A percentile compares a stretch with the other conserved stretches of the same genome.
phyloP scores from a whole-genome alignment of 2,888 invertebrate genomes.

The Entomobrya proxima region DNA sequence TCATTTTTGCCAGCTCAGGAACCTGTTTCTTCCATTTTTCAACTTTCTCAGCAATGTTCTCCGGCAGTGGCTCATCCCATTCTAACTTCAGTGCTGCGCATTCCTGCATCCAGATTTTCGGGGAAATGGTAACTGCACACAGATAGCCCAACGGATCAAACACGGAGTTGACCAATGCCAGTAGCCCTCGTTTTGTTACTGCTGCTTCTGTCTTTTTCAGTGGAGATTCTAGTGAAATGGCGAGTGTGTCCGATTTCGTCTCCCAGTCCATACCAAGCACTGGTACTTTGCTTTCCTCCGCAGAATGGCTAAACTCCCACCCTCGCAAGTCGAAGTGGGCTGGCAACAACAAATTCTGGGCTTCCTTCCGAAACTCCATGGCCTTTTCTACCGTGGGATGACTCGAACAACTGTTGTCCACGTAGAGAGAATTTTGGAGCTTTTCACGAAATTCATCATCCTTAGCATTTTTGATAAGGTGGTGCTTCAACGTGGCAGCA shows the following conservation, averaged over 20 bases:
- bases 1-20: constrained; percentile 30
- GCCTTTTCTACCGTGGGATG: neutral
- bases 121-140: constrained; percentile 10
- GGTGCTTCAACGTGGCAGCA: constrained; percentile 7
- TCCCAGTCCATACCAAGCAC: constrained; percentile 7
- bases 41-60: constrained; percentile 11
- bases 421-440: neutral
- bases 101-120: constrained; percentile 67
- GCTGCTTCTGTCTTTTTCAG: neutral
- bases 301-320: neutral
- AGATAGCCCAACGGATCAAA: constrained; percentile 48
- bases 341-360: neutral
- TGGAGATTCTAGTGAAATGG: neutral
- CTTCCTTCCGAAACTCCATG: neutral
- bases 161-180: constrained; percentile 18
- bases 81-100: constrained; percentile 48
- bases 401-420: constrained; percentile 5
- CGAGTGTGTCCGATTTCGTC: neutral
- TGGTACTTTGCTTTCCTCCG: neutral
- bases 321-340: constrained; percentile 10
- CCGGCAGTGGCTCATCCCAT: constrained; percentile 61
- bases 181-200: constrained; percentile 40
- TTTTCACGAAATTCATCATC: neutral
- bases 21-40: constrained; percentile 72
- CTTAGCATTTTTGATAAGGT: neutral